Evolutionary conservation across 30 jellyfish, hydroid and myxozoan species (phyloP).

Genomic region (Cassiopea xamachana): DNA sequence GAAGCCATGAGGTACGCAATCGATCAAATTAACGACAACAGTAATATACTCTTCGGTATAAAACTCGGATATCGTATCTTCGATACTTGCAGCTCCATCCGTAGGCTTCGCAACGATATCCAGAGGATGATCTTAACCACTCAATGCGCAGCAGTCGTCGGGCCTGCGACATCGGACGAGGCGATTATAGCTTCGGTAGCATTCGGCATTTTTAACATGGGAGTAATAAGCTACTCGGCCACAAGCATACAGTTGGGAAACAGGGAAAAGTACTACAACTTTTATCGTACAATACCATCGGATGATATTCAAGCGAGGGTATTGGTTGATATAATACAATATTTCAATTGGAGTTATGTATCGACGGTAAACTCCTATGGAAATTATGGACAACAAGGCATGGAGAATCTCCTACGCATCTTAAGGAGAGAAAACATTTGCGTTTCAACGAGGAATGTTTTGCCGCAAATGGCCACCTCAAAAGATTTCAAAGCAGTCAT

Average conservation of each 20-base stretch:
- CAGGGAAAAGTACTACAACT: slow-evolving; percentile 37
- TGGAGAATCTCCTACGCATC: slow-evolving; percentile 31
- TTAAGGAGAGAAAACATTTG: slow-evolving; percentile 21
- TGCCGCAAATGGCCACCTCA: slow-evolving; percentile 24
- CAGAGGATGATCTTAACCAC: background rate
- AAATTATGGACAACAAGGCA: slow-evolving; percentile 65
- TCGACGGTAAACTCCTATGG: slow-evolving; percentile 68
- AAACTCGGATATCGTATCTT: slow-evolving; percentile 42
- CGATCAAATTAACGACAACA: slow-evolving; percentile 1
- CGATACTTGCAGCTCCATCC: slow-evolving; percentile 55
- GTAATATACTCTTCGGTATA: slow-evolving; percentile 18
- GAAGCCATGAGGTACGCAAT: slow-evolving; percentile 68
- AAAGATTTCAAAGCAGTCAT: slow-evolving; percentile 18
- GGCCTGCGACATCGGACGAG: slow-evolving; percentile 74
- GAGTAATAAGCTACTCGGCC: slow-evolving; percentile 55
- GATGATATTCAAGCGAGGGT: slow-evolving; percentile 58
- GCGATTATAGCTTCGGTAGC: slow-evolving; percentile 56
- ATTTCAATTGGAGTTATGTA: slow-evolving; percentile 65
- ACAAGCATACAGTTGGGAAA: slow-evolving; percentile 61
- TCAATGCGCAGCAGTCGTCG: slow-evolving; percentile 19
- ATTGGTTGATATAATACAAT: slow-evolving; percentile 37
- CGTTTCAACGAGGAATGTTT: slow-evolving; percentile 43
- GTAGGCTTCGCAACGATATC: slow-evolving; percentile 17
- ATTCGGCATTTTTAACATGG: slow-evolving; percentile 35
- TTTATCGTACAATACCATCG: slow-evolving; percentile 65